Evolutionary conservation across 1,140 invertebrate species (phyloP), one percentile per base, ranked within the genome.

Genomic region (Battus philenor): DNA sequence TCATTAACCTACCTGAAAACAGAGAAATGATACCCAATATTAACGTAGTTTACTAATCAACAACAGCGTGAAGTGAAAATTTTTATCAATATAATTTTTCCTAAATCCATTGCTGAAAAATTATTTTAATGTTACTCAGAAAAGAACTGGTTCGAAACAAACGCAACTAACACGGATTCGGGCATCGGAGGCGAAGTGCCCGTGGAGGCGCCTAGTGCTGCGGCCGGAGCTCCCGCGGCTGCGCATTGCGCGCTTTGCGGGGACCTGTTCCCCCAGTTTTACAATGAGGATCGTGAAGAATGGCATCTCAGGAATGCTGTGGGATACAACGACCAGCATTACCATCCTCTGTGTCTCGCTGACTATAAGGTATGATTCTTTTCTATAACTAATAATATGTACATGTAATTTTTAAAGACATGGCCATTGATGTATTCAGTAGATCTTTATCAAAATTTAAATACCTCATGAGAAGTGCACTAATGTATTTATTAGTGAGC

Each of bases 231-330:
- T 15, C 76, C 87, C 1, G 86, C 88, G 45, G 87, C 90, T 12
- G 54, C 88, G 90, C 74, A 87, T 10, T 99, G 97, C 87, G 91
- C 93, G 56, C 91, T 98, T 13, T 99, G 97, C 76, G 90, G 92
- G 16, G 97, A 99, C 84, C 87, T 88, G 32, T 98, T 99, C 82
- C 94, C 97, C 46, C 92, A 95, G 71, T 97, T 97, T 86, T 98
- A 95, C 87, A 93, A 97, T 68, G 95, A 98, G 83, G 97, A 98
- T 64, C 92, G 92, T 39, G 97, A 98, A 78, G 97, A 98, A 72
- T 99, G 97, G 97, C 95, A 97, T 70, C 86, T 98, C 4, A 88
- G 91, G 44, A 93, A 95, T 68, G 95, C 97, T 0, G 87, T 97
- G 2, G 82, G 89, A 11, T 90, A 93, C 24, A 92, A 96, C 22